Conservation (phyloP, 2,888 invertebrate genomes). For the Geophilus truncorum region DNA sequence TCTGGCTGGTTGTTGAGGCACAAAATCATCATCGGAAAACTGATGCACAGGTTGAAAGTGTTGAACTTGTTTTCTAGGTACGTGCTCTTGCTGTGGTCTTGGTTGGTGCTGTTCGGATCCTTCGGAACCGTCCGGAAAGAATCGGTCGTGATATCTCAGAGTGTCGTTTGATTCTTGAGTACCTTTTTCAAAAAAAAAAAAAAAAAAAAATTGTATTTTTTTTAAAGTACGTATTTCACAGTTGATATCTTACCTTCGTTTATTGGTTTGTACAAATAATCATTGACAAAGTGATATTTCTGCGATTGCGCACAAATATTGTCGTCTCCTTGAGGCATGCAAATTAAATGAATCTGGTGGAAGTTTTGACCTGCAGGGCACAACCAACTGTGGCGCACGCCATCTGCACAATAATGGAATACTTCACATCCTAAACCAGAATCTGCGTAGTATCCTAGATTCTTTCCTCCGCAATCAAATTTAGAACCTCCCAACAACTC, state of each 20-base stretch:
- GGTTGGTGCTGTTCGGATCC: constrained; percentile 28
- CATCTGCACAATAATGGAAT: constrained; percentile 89
- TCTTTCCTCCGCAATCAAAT: constrained; percentile 72
- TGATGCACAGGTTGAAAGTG: not conserved
- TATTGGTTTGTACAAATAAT: constrained; percentile 69
- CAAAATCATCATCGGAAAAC: not conserved
- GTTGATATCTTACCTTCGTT: not conserved
- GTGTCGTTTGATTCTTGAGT: constrained; percentile 42
- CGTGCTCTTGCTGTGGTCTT: not conserved
- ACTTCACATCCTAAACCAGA: constrained; percentile 83
- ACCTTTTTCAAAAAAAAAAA: too few relatives aligned
- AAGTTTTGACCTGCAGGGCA: constrained; percentile 86
- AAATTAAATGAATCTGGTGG: constrained; percentile 85
- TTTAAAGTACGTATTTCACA: too few relatives aligned
- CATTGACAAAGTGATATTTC: constrained; percentile 86
- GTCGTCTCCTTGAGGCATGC: constrained; percentile 84
- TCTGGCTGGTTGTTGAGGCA: not conserved
- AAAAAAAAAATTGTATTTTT: too few relatives aligned
- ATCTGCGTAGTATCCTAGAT: constrained; percentile 87
- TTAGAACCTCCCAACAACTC: constrained; percentile 73
- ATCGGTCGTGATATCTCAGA: constrained; percentile 46
- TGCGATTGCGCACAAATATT: constrained; percentile 84
- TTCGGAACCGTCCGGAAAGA: constrained; percentile 42
- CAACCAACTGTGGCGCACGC: constrained; percentile 84
- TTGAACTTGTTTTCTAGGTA: not conserved